Evolutionary conservation across 1,140 invertebrate genomes (phyloP).

Genomic region (Bombus waltoni): DNA sequence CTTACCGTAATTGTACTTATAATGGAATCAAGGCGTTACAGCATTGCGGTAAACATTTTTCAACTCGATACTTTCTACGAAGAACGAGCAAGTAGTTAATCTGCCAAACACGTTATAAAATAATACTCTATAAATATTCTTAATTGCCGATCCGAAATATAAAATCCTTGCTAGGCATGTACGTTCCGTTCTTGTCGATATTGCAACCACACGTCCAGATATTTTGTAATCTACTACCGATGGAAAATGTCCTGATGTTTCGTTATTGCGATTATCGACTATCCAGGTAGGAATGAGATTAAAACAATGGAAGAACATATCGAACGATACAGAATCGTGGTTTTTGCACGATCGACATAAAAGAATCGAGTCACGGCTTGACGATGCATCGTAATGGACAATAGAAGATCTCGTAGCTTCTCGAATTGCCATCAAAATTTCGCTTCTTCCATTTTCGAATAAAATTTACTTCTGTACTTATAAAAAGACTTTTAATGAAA

Average conservation of each 20-base stretch:
- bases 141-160: not conserved
- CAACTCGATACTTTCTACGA: not conserved
- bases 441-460: too few species aligned
- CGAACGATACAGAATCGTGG: slow-evolving; percentile 7
- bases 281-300: not conserved
- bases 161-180: not conserved
- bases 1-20: too few species aligned
- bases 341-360: slow-evolving; percentile 29
- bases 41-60: not conserved
- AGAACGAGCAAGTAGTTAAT: not conserved
- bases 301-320: slow-evolving; percentile 23
- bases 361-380: slow-evolving; percentile 31
- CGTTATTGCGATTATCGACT: slow-evolving; percentile 33
- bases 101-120: not conserved
- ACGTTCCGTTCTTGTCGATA: not conserved
- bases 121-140: not conserved
- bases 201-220: not conserved
- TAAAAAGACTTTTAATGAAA: too few species aligned
- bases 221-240: not conserved
- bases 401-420: not conserved
- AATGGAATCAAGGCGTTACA: not conserved
- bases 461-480: not conserved
- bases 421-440: not conserved
- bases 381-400: not conserved
- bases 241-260: not conserved